Evolutionary conservation across 1,140 invertebrate species (phyloP).

Genomic region (Drosophila parabipectinata): DNA sequence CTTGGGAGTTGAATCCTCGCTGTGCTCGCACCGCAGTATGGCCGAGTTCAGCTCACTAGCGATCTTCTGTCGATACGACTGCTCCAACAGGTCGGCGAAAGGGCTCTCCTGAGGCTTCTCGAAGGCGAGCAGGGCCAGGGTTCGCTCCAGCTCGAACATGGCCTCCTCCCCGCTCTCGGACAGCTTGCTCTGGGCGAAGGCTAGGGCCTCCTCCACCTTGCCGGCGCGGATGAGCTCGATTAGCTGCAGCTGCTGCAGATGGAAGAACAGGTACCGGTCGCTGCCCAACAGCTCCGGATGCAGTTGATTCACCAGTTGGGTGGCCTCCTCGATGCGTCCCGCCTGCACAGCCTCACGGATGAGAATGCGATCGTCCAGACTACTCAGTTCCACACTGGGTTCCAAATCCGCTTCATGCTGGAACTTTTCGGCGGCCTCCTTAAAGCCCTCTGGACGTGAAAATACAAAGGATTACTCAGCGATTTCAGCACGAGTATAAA

Average conservation of each 20-base stretch:
- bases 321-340: constrained; percentile 96
- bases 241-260: constrained; percentile 97
- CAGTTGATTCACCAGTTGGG: constrained; percentile 95
- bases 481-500: neutral
- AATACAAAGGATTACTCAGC: neutral
- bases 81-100: constrained; percentile 96
- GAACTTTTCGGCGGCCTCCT: constrained; percentile 99
- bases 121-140: constrained; percentile 97
- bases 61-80: constrained; percentile 97
- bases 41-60: constrained; percentile 98
- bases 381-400: constrained; percentile 93
- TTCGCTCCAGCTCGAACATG: constrained; percentile 91
- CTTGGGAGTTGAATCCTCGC: constrained; percentile 94
- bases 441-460: constrained; percentile 93
- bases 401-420: constrained; percentile 96
- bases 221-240: constrained; percentile 96
- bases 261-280: constrained; percentile 97
- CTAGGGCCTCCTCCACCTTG: constrained; percentile 96
- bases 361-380: constrained; percentile 96
- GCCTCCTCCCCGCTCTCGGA: constrained; percentile 95
- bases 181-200: constrained; percentile 97
- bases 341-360: constrained; percentile 97
- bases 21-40: constrained; percentile 95
- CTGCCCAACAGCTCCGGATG: constrained; percentile 98
- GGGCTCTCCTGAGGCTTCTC: constrained; percentile 97